phyloP scores from a whole-genome alignment of 2,113 vertebrate species.

The Natator depressus region DNA sequence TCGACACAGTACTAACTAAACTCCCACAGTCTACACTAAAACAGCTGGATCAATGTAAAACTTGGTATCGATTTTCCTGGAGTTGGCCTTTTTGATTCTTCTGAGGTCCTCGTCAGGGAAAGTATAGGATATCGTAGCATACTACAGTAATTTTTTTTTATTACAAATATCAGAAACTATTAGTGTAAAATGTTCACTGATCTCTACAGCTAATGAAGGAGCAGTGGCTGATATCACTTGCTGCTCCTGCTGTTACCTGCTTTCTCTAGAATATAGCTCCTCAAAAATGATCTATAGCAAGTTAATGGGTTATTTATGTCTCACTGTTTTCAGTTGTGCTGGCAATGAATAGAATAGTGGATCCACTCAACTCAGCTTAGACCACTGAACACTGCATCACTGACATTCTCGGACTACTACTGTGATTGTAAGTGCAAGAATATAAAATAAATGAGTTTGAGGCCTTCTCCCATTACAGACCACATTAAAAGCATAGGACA shows the following conservation, averaged over 20 bases:
- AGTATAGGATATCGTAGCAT: background rate
- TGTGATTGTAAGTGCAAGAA: background rate
- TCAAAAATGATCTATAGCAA: fast-evolving
- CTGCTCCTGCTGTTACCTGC: background rate
- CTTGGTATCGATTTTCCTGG: background rate
- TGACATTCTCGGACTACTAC: background rate
- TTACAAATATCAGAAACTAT: too few species aligned
- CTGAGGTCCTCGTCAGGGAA: background rate
- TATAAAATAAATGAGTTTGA: background rate
- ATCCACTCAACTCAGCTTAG: background rate
- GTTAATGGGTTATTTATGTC: background rate
- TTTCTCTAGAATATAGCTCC: background rate
- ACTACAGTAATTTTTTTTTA: too few species aligned
- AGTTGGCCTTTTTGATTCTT: background rate
- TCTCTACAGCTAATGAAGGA: background rate
- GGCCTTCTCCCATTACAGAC: fast-evolving
- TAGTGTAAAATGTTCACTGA: background rate
- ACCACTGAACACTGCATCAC: background rate
- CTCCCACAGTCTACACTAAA: background rate
- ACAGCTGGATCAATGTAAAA: background rate
- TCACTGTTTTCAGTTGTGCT: background rate
- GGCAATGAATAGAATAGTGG: background rate
- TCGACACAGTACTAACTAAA: background rate
- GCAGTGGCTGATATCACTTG: background rate
- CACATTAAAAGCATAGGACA: background rate